phyloP scores from a whole-genome alignment of 2,797 vertebrate genomes.

The Clamator glandarius region DNA sequence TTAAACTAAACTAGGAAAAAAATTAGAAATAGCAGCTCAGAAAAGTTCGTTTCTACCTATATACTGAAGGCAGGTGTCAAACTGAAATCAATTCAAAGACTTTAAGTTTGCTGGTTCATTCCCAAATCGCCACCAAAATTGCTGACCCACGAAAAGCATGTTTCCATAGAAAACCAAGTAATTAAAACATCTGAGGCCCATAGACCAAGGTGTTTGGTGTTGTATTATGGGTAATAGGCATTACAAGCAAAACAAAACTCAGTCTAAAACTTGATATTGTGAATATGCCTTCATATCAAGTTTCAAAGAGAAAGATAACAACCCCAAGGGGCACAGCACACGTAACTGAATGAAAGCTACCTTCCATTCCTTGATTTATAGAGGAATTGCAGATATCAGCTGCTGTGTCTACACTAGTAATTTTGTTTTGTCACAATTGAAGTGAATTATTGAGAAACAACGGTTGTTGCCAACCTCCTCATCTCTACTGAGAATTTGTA shows the following conservation, averaged over 20 bases:
- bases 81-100: conserved; percentile 17
- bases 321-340: conserved; percentile 37
- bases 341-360: not conserved
- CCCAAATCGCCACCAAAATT: conserved; percentile 8
- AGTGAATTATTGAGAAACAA: not conserved
- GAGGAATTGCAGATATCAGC: not conserved
- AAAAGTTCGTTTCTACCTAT: conserved; percentile 21
- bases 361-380: not conserved
- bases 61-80: not conserved
- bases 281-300: not conserved
- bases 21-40: not conserved
- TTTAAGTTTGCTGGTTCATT: conserved; percentile 29
- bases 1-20: not conserved
- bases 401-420: not conserved
- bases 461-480: not conserved
- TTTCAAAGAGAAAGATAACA: conserved; percentile 43
- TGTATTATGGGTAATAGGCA: conserved; percentile 20
- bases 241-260: conserved; percentile 37
- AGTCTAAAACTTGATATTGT: conserved; percentile 37
- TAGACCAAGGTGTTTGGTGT: conserved; percentile 12
- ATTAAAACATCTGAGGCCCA: conserved; percentile 6
- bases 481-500: not conserved
- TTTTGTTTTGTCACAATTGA: not conserved
- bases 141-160: conserved; percentile 25
- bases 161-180: conserved; percentile 41